Evolutionary conservation across 2,888 invertebrate genomes (phyloP), one percentile per base, ranked within the genome.

Genomic region (Smittia sp.): DNA sequence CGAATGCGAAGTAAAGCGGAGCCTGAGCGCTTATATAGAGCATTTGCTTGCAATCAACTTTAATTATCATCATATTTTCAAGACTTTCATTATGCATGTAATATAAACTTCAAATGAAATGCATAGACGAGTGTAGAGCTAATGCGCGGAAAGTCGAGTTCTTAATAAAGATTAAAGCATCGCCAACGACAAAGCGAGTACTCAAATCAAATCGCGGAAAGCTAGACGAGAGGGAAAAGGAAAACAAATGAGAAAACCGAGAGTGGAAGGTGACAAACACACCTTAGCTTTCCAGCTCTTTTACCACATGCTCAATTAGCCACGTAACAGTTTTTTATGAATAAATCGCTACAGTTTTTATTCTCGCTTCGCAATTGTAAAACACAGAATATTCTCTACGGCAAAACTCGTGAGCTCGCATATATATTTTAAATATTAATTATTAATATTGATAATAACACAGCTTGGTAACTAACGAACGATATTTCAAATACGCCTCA

Each of bases 361-460:
- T 58, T 58, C 58, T 58, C 58, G 18, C 13, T 58, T 18, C 18
- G 58, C 6, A 18, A 13, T 7, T 22, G 22, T 13, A 58, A 58
- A 58, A 58, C 4, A 9, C 15, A 15, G n/a, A 58, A 58, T 22
- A 58, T 58, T 46, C 46, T 46, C 32, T 9, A 9, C 46, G 46
- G 46, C 46, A 11, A 7, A 24, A 63, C 27, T 63, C 22, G 27
- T 63, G 27, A n/a, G 27, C 27, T 27, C 25, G 2, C 27, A 63
- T 27, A 63, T 62, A 22, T 58, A n/a, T 63, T 63, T 63, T 63
- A 63, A 46, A 22, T 41, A 54, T 69, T 54, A 69, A 69, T 69
- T 54, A 69, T 46, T 46, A 52, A 46, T 69, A 69, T 69, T 69
- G 69, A 69, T 46, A 69, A 69, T 69, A 69, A 69, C 54, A 69